These are phyloP conservation scores for Corythaixoides concolor DNA, from an alignment of 2,113 vertebrate species.

Conservation along the genomic window DNA sequence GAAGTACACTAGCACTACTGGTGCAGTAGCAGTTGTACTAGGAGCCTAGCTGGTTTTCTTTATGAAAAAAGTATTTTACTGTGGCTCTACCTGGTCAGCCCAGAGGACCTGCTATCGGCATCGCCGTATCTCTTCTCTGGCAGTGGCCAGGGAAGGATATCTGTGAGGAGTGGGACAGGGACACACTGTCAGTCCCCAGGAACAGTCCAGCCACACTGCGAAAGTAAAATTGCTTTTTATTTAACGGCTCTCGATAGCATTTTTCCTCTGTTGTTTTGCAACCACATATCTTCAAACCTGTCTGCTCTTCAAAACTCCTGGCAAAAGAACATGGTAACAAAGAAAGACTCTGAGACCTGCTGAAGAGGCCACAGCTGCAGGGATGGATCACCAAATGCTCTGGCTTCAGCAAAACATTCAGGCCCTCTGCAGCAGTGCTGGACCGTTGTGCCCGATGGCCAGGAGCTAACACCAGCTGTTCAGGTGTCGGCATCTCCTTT, in stretches of 20 bases:
- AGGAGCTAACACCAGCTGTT: background rate
- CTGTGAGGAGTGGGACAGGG: background rate
- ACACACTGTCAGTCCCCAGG: background rate
- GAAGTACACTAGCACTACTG: background rate
- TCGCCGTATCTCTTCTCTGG: background rate
- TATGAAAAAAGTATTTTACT: background rate
- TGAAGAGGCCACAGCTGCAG: background rate
- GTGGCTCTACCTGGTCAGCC: background rate
- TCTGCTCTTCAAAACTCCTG: background rate
- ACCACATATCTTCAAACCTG: background rate
- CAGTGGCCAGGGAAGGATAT: background rate
- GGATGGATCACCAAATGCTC: background rate
- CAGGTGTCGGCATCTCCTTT: background rate
- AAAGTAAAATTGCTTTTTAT: background rate
- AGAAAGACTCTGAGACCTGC: background rate
- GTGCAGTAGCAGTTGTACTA: background rate
- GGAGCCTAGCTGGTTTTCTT: background rate
- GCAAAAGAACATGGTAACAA: background rate
- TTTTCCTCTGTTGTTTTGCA: background rate
- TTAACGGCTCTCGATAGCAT: background rate
- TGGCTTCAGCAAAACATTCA: background rate
- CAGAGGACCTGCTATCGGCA: background rate
- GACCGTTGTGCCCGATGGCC: fast-evolving
- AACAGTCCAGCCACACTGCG: background rate
- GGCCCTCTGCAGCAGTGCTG: background rate